Evolutionary conservation across 2,888 invertebrate genomes (phyloP), one percentile per base, ranked within the genome.

Genomic region (Rhynchonema sp.): DNA sequence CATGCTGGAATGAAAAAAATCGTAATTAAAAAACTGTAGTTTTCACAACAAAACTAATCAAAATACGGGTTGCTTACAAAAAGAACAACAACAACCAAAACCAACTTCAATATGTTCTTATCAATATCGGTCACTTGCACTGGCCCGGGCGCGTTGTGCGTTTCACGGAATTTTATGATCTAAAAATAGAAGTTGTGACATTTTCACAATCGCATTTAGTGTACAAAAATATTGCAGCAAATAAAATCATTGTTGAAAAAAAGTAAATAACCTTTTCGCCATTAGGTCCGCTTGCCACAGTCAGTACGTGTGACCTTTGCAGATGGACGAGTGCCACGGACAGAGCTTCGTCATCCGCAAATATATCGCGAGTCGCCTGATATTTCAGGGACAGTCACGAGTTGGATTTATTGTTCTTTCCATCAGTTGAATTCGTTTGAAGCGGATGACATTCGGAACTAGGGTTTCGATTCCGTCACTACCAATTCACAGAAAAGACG

Each of bases 151-250:
- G 27, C 23, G 13, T 23, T 29, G 9, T 2, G 38, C 38, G 28
- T 26, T 2, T 46, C 56, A 2, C 56, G 56, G 26, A 56, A 56
- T n/a, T 56, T 56, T 28, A 56, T 26, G 46, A 56, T 56, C 56
- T 56, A 26, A 54, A 26, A n/a, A 49, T 20, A 49, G n/a, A 17
- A 49, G n/a, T 6, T 49, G 20, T 38, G 20, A 49, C 9, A 49
- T 3, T 17, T 49, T 49, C 38, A 13, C 9, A 38, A 38, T 38
- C 6, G 17, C 6, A 38, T 13, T 38, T 6, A 38, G 17, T 13
- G 17, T 13, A 13, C 38, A 17, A 38, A 38, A 38, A 6, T 6
- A 17, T 6, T 38, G 38, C 38, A n/a, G 38, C 6, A 38, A 38
- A 13, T 6, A 38, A 17, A 38, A 17, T 6, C 38, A 17, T 6